Percentiles rank a stretch among this genome's conserved stretches.
Evolutionary conservation across 1,140 invertebrate genomes (phyloP).

Genomic region (Trichonephila clavipes): DNA sequence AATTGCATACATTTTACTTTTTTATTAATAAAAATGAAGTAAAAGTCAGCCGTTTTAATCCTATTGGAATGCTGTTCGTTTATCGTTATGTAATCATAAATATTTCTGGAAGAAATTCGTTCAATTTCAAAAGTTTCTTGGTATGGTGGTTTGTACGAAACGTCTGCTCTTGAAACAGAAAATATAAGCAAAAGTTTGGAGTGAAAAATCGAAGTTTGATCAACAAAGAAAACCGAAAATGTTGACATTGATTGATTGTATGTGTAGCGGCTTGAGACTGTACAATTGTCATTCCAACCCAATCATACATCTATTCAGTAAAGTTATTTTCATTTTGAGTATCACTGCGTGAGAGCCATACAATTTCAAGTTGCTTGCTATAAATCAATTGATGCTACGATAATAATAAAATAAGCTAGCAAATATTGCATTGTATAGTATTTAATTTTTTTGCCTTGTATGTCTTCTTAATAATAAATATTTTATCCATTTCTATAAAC

Average conservation of each 20-base stretch:
- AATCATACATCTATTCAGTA: not conserved
- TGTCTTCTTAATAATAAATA: too few species aligned
- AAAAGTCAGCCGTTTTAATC: not conserved
- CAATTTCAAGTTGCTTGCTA: too few species aligned
- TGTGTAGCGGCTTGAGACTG: not conserved
- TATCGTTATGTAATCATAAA: not conserved
- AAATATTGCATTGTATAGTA: too few species aligned
- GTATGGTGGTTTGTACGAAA: not conserved
- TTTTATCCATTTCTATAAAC: too few species aligned
- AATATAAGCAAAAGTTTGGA: not conserved
- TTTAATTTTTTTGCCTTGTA: too few species aligned
- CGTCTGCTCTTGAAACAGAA: not conserved
- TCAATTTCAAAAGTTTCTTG: not conserved
- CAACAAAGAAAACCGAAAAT: not conserved
- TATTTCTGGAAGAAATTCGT: not conserved
- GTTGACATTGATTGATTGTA: constrained; percentile 4
- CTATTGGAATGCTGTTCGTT: not conserved
- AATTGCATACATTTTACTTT: too few species aligned
- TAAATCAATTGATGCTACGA: too few species aligned
- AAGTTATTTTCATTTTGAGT: not conserved
- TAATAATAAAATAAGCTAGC: too few species aligned
- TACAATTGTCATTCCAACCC: not conserved
- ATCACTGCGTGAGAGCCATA: too few species aligned
- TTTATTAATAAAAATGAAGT: not conserved
- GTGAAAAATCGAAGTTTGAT: not conserved